Base-by-base conservation (phyloP, 2,113 vertebrate species). In the Lipotes vexillifer region DNA sequence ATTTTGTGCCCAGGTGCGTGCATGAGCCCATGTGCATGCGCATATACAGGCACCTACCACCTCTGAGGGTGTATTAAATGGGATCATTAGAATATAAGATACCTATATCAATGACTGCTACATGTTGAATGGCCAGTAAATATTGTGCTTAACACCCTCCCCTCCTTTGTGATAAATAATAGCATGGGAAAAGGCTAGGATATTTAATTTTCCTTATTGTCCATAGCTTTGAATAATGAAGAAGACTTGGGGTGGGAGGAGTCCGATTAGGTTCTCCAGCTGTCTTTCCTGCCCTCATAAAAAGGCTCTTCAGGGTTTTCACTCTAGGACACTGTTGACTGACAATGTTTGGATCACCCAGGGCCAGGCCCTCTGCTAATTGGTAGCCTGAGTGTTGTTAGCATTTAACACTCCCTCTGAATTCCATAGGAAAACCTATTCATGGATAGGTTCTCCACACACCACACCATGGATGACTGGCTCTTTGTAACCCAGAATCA, bases 11-110 rank as follows among this genome's bases (percentile, higher is more conserved):
- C 12, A 83, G 36, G 15, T 57, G 4, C 66, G 44, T 55, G 7
- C 1, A 0, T 15, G 14, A 41, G 29, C 25, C 18, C 23, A 44
- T 7, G 20, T 44, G 36, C 12, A 15, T 25, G 12, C 1, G 2
- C 1, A 1, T 3, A 8, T 10, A 23, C 2, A 3, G 2, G 10
- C 14, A 25, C 11, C 52, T 8, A 61, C 6, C 31, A 23, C 5
- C 8, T 71, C 52, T 55, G n/a, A 66, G 29, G 5, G 25, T 77
- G 31, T n/a, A 46, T 15, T 90, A 46, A 59, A 74, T 21, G 38
- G 52, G 8, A 29, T 59, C 4, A 23, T 81, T 65, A 84, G 55
- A 36, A 25, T 41, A 18, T 59, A 80, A 92, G 33, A 38, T 65
- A n/a, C 13, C 33, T 68, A 27, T 36, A 68, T 66, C 13, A 52